Evolutionary conservation across 2,113 vertebrate genomes (phyloP).

Genomic region (Cyanoderma ruficeps): DNA sequence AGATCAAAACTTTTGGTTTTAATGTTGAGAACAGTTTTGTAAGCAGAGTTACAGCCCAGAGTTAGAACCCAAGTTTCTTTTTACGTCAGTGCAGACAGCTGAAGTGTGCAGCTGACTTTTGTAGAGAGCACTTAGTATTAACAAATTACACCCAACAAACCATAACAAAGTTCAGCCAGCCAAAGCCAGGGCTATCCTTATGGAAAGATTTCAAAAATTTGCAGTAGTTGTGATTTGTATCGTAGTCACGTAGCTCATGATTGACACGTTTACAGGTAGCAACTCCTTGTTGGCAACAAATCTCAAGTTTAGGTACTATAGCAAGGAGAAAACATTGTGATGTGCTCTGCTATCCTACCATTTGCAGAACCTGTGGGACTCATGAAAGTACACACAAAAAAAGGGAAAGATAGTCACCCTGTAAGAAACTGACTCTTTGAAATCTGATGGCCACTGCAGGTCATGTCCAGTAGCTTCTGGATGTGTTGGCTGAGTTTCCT

Average conservation of each 20-base stretch:
- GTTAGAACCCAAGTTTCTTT: neutral
- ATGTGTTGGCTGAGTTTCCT: neutral
- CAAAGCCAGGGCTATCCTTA: neutral
- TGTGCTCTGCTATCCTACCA: neutral
- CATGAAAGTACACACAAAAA: neutral
- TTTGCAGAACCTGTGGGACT: neutral
- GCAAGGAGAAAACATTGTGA: neutral
- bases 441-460: neutral
- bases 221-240: neutral
- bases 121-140: neutral
- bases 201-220: neutral
- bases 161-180: neutral
- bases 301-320: neutral
- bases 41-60: neutral
- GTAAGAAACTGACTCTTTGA: neutral
- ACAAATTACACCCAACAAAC: neutral
- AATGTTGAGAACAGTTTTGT: neutral
- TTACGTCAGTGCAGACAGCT: neutral
- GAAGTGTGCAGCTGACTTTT: conserved; percentile 7
- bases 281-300: neutral
- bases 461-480: neutral
- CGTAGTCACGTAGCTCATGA: neutral
- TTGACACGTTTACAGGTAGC: neutral
- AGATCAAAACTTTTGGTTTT: neutral
- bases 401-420: neutral